Conservation (phyloP, 2,888 invertebrate species). For the Lepidonotus clava region DNA sequence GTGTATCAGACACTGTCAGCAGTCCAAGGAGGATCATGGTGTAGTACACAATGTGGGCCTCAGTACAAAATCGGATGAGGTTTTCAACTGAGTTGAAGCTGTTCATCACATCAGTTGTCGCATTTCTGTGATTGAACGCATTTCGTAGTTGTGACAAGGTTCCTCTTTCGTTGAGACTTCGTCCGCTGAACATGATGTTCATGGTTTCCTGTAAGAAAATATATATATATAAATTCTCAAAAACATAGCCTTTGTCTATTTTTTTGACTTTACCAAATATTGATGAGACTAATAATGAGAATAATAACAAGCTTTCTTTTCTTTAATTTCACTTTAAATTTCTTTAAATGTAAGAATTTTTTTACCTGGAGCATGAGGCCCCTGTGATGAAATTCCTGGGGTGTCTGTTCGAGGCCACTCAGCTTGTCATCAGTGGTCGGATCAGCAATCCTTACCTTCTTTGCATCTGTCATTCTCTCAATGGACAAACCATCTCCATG, state of each 20-base stretch:
- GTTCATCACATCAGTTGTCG: conserved; percentile 4
- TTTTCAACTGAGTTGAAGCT: conserved; percentile 22
- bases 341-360: no score
- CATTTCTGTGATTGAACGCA: conserved; percentile 11
- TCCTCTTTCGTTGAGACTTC: background rate
- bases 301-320: no score
- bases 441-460: background rate
- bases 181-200: background rate
- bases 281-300: no score
- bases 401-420: background rate
- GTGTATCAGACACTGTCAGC: background rate
- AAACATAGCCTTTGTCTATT: no score
- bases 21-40: conserved; percentile 13
- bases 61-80: conserved; percentile 15
- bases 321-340: no score
- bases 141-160: conserved; percentile 5
- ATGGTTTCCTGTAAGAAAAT: background rate
- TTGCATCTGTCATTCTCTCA: conserved; percentile 26
- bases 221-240: no score
- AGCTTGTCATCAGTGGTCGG: background rate
- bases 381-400: conserved; percentile 45
- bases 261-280: no score
- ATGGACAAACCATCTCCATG: conserved; percentile 39
- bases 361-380: conserved; percentile 41
- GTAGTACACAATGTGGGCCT: background rate